Percentiles rank a stretch among this genome's conserved stretches.
phyloP scores from a whole-genome alignment of 2,888 invertebrate species.

The Iphiclides podalirius region DNA sequence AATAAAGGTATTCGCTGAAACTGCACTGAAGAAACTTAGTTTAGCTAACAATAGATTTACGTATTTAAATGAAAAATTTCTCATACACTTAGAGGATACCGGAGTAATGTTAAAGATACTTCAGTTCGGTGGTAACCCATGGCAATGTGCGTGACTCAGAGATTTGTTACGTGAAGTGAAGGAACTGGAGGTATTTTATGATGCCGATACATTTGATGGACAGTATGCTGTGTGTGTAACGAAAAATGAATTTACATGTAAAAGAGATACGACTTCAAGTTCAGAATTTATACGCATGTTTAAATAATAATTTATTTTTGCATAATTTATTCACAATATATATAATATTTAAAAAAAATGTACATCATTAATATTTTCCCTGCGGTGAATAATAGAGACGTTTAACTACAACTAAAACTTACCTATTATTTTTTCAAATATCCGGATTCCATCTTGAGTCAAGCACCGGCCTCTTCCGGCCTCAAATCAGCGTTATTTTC shows the following conservation, averaged over 20 bases:
- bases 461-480: no score
- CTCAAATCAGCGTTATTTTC: no score
- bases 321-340: no score
- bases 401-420: no score
- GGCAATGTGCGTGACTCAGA: conserved; percentile 30
- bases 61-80: conserved; percentile 28
- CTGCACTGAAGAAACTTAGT: conserved; percentile 26
- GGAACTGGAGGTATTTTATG: conserved; percentile 41
- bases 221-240: conserved; percentile 46
- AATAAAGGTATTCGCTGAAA: conserved; percentile 19
- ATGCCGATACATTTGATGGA: conserved; percentile 43
- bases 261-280: conserved; percentile 42
- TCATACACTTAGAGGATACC: conserved; percentile 16
- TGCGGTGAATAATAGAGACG: no score
- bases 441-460: no score
- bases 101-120: conserved; percentile 25
- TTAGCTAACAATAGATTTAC: conserved; percentile 28
- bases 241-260: conserved; percentile 44
- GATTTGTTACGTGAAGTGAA: conserved; percentile 28
- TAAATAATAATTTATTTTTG: no score
- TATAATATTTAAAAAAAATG: no score
- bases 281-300: conserved; percentile 41
- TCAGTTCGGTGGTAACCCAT: conserved; percentile 29
- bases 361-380: no score
- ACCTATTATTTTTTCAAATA: no score